Percentiles rank a stretch among this genome's conserved stretches.
Conservation (phyloP, 2,797 vertebrate species). For the Dipus sagitta region DNA sequence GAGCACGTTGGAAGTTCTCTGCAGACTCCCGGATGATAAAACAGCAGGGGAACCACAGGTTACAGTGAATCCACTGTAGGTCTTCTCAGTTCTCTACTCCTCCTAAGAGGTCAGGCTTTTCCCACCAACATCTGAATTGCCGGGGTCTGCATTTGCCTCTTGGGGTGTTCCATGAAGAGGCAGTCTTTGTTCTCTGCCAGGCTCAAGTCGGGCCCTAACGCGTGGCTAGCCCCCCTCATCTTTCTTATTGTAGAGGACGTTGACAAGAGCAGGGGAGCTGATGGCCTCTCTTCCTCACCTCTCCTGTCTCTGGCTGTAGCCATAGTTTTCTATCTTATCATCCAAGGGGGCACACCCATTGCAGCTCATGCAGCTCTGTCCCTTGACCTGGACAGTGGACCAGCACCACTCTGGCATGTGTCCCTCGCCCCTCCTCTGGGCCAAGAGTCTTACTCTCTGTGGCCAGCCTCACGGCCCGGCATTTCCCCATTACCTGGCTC, state of each 20-base stretch:
- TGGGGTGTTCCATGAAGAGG: not conserved
- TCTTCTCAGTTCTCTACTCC: not conserved
- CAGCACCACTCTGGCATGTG: not conserved
- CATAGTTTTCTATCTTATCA: not conserved
- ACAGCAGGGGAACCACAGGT: not conserved
- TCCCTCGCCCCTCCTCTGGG: not conserved
- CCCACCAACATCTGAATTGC: not conserved
- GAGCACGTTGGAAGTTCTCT: not conserved
- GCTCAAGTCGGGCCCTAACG: not conserved
- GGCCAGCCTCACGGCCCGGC: fast-evolving
- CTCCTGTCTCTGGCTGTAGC: fast-evolving
- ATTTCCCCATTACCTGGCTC: too few species aligned
- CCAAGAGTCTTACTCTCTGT: too few species aligned
- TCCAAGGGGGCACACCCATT: not conserved
- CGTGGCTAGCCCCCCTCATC: not conserved
- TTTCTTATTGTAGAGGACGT: not conserved
- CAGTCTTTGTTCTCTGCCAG: not conserved
- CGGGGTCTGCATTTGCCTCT: not conserved
- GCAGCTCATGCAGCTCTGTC: fast-evolving
- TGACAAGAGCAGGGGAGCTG: not conserved
- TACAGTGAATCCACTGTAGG: fast-evolving
- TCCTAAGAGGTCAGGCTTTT: not conserved
- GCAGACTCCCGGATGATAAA: not conserved
- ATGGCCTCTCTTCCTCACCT: fast-evolving
- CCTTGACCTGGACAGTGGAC: fast-evolving